These are phyloP conservation scores for Pachypanchax playfairii DNA, from an alignment of 2,113 vertebrate species.

Conservation along the genomic window DNA sequence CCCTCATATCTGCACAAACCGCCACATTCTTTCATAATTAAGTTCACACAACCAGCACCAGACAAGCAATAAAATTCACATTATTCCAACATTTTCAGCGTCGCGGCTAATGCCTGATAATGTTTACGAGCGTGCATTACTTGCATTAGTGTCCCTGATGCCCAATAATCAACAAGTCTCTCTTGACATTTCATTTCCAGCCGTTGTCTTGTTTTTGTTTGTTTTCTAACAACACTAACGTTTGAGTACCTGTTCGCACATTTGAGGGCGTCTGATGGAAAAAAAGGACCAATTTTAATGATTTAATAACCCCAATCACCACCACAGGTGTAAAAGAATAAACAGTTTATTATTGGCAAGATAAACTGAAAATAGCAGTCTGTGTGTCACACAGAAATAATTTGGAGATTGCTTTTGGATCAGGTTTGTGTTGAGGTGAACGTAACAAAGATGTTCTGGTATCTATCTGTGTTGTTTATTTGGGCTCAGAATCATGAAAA, in stretches of 20 bases:
- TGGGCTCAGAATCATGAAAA: conserved; percentile 8
- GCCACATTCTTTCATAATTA: too few species aligned
- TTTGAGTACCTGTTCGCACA: conserved; percentile 10
- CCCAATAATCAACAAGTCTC: too few species aligned
- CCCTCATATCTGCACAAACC: neutral
- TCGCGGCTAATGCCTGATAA: neutral
- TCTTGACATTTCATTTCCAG: too few species aligned
- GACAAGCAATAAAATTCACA: neutral
- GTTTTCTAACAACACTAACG: neutral
- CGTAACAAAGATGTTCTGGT: conserved; percentile 21
- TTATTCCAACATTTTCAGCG: too few species aligned
- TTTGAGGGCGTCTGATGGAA: conserved; percentile 20
- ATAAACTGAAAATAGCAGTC: conserved; percentile 29
- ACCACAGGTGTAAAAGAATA: conserved; percentile 8
- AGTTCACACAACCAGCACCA: neutral
- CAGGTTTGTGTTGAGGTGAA: neutral
- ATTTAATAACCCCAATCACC: conserved; percentile 57
- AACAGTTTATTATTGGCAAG: conserved; percentile 28
- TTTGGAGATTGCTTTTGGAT: neutral
- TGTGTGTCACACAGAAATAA: conserved; percentile 18
- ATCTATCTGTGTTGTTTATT: conserved; percentile 13
- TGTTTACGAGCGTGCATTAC: too few species aligned
- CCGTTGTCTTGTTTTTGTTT: conserved; percentile 2
- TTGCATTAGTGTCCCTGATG: neutral
- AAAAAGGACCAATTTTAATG: conserved; percentile 40